A percentile compares a stretch with the other conserved stretches of the same genome.
These are phyloP conservation scores for Zootoca vivipara DNA, from an alignment of 2,113 vertebrate genomes.

Conservation along the genomic window DNA sequence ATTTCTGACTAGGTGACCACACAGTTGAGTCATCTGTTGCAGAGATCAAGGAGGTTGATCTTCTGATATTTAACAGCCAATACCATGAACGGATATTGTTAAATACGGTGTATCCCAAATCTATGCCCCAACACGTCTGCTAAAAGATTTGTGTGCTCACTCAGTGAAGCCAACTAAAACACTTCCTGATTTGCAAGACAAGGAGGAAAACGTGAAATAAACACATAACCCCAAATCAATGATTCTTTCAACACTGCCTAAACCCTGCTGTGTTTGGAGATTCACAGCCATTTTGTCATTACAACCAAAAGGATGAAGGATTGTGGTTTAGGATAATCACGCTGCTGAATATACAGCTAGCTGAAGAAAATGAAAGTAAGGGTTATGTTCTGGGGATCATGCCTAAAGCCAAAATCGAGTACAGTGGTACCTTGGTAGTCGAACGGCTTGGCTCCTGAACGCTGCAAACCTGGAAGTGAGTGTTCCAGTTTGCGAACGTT, in stretches of 20 bases:
- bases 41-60: not conserved
- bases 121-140: not conserved
- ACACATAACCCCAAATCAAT: not conserved
- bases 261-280: not conserved
- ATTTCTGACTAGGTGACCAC: not conserved
- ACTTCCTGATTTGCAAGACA: no score
- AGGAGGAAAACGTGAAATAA: no score
- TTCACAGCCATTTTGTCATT: not conserved
- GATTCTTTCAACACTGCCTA: not conserved
- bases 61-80: not conserved
- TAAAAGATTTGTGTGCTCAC: not conserved
- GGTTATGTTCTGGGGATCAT: no score
- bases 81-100: not conserved
- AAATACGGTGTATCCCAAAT: not conserved
- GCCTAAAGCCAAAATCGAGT: no score
- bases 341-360: no score
- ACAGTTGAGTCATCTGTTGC: not conserved
- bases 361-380: not conserved
- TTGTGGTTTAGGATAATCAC: not conserved
- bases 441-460: no score
- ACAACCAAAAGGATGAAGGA: not conserved
- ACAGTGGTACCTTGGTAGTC: no score
- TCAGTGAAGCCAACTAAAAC: not conserved
- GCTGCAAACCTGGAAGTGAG: no score
- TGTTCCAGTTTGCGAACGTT: no score